phyloP scores from a whole-genome alignment of 2,888 invertebrate genomes.

The Drosophila nr. perissopoda region DNA sequence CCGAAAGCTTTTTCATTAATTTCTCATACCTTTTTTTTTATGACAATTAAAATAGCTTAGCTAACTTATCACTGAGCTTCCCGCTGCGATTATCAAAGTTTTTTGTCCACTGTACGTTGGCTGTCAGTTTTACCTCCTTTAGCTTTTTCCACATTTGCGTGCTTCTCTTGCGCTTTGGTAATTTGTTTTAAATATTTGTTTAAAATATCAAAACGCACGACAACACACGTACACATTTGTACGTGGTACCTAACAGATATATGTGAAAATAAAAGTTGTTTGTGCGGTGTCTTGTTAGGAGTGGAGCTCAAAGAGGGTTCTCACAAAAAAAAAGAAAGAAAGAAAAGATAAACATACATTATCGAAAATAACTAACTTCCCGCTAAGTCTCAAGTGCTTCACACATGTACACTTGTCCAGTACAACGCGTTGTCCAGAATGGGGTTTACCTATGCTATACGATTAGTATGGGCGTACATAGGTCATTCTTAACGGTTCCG shows the following conservation, averaged over 20 bases:
- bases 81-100: not conserved
- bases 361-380: slow-evolving; percentile 26
- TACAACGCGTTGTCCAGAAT: slow-evolving; percentile 38
- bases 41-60: not conserved
- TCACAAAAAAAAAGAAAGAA: slow-evolving; percentile 35
- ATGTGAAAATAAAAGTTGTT: slow-evolving; percentile 77
- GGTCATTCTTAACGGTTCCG: slow-evolving; percentile 67
- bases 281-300: slow-evolving; percentile 42
- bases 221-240: slow-evolving; percentile 75
- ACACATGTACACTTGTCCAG: slow-evolving; percentile 23
- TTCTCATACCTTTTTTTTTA: not conserved
- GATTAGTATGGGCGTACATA: slow-evolving; percentile 12
- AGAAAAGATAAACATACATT: slow-evolving; percentile 3
- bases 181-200: slow-evolving; percentile 80
- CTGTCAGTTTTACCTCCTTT: slow-evolving; percentile 34
- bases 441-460: slow-evolving; percentile 12
- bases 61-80: not conserved
- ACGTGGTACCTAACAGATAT: slow-evolving; percentile 80
- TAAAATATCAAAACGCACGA: slow-evolving; percentile 74
- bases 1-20: not conserved
- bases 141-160: slow-evolving; percentile 58
- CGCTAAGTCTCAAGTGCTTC: slow-evolving; percentile 39
- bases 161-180: slow-evolving; percentile 71
- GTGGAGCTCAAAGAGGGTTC: slow-evolving; percentile 49
- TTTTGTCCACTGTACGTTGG: slow-evolving; percentile 38